Base-by-base conservation (phyloP, 1,140 invertebrate species). In the Druon quercuslanigerum region DNA sequence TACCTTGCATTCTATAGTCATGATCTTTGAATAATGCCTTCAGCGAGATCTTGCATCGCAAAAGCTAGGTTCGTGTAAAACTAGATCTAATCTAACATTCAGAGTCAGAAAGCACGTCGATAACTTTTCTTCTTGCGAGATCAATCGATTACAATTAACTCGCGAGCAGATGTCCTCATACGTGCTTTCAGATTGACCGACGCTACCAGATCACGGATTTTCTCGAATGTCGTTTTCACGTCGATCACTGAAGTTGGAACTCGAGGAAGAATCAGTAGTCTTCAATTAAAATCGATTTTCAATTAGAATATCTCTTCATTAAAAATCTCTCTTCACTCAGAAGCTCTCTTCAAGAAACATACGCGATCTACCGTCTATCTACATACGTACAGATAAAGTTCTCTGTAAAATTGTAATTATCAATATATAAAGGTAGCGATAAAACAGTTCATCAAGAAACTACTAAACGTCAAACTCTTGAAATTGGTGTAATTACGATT, bases 401-500 rank as follows among this genome's bases (percentile, higher is more conserved):
- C 77, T 82, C 79, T 79, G 79, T 80, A 82, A 71, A 79, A 70
- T 73, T 80, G 70, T 76, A 74, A 66, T 66, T 66, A 66, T 66
- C 60, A 66, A 33, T 66, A 66, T 46, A 11, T 66, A 66, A 66
- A 66, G 60, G 60, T 66, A 66, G 60, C 60, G 40, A 3, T 66
- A 66, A 66, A 46, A 66, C 25, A 46, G 25, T 66, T 66, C 46
- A 79, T 66, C 70, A 76, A 81, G 73, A 84, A 81, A 82, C 83
- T 84, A 84, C 82, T 80, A 80, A 81, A 83, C 80, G 80, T 83
- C 82, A 81, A 84, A 83, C 76, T 79, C 75, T 73, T 74, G 76
- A 81, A 79, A 70, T 56, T 73, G 73, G 78, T 80, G 79, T 80
- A 52, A 78, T 82, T 79, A 79, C 81, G 77, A 79, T 75, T 70